Percentiles rank a stretch among this genome's conserved stretches.
phyloP scores from a whole-genome alignment of 2,113 vertebrate genomes.

The Austrofundulus limnaeus region DNA sequence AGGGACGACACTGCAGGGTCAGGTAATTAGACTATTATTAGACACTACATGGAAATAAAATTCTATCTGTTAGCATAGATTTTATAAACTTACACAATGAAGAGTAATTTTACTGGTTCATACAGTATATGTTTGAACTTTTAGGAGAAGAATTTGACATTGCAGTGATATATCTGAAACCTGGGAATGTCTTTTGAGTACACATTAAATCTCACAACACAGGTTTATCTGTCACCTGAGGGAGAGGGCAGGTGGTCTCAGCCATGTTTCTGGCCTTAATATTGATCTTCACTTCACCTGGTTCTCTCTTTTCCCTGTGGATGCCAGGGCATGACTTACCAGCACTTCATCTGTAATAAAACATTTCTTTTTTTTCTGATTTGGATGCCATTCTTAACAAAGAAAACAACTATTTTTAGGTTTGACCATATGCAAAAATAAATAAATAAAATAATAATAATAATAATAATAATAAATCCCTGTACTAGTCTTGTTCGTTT shows the following conservation, averaged over 20 bases:
- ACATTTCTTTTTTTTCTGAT: conserved; percentile 6
- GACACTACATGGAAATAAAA: conserved; percentile 58
- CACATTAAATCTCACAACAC: conserved; percentile 17
- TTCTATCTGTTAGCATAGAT: conserved; percentile 45
- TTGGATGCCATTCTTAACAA: conserved; percentile 10
- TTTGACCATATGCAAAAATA: too few relatives aligned
- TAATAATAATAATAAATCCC: too few relatives aligned
- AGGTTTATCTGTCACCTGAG: conserved; percentile 56
- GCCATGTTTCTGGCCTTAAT: conserved; percentile 47
- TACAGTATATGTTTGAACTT: conserved; percentile 48
- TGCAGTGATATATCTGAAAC: conserved; percentile 35
- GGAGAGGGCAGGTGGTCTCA: conserved; percentile 58
- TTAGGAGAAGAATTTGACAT: conserved; percentile 44
- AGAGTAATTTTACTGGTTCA: conserved; percentile 43
- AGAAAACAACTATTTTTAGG: too few relatives aligned
- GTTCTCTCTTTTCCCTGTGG: conserved; percentile 1
- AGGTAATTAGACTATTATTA: conserved; percentile 71
- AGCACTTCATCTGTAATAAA: conserved; percentile 40
- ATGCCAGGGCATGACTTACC: conserved; percentile 2
- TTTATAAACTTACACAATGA: conserved; percentile 45
- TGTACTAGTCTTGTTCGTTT: not conserved
- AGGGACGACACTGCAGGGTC: conserved; percentile 66
- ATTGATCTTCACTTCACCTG: conserved; percentile 36
- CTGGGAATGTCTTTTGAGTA: conserved; percentile 20
- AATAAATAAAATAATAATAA: too few relatives aligned